phyloP scores from a whole-genome alignment of 2,888 invertebrate species.

The Epinotia nisella region DNA sequence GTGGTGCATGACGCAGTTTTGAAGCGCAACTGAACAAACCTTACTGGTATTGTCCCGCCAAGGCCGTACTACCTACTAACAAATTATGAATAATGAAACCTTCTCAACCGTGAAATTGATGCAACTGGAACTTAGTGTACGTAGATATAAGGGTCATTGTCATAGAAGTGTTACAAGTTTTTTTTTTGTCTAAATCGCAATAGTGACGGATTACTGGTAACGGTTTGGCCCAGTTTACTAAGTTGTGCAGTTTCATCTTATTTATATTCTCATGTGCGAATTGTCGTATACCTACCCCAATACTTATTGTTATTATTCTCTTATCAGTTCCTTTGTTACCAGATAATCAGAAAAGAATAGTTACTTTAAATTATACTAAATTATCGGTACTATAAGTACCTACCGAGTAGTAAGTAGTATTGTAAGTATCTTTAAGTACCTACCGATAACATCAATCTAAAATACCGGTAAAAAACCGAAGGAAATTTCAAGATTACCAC shows the following conservation, averaged over 20 bases:
- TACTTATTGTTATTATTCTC: neutral
- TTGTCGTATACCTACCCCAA: neutral
- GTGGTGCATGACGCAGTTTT: constrained; percentile 76
- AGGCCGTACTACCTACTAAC: constrained; percentile 58
- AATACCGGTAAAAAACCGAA: neutral
- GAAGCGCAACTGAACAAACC: constrained; percentile 68
- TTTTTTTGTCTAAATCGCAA: constrained; percentile 8
- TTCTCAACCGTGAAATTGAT: constrained; percentile 34
- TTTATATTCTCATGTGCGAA: neutral
- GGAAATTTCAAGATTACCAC: neutral
- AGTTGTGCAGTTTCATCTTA: constrained; percentile 1
- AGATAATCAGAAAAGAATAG: neutral
- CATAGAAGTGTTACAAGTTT: neutral
- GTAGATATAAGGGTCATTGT: neutral
- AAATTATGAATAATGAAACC: constrained; percentile 44
- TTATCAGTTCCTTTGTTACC: neutral
- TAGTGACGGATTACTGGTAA: constrained; percentile 19
- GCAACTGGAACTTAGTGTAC: constrained; percentile 10
- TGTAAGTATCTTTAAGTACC: too few species aligned
- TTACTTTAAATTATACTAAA: neutral
- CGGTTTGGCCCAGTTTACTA: constrained; percentile 10
- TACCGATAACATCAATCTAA: neutral
- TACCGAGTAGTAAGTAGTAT: too few species aligned
- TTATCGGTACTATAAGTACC: neutral
- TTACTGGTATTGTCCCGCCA: constrained; percentile 52